Conservation (phyloP, 2,113 vertebrate genomes). For the Poicephalus meyeri region DNA sequence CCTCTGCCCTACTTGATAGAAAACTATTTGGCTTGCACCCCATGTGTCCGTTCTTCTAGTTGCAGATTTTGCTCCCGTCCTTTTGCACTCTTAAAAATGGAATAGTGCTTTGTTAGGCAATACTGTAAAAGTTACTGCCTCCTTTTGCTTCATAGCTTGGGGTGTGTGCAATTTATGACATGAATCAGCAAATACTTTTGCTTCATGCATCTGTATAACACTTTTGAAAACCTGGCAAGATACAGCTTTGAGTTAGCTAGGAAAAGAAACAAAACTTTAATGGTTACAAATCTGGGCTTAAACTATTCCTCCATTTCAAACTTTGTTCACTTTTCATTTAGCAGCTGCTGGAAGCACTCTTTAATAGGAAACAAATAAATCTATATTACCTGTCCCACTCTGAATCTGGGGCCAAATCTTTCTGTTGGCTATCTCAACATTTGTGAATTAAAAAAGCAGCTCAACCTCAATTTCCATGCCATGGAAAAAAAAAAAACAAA, state of each 20-base stretch:
- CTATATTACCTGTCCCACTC: constrained; percentile 17
- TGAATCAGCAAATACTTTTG: not conserved
- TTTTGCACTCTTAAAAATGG: not conserved
- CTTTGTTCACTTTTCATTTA: constrained; percentile 37
- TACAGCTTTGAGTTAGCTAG: not conserved
- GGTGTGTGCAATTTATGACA: not conserved
- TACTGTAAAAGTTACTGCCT: not conserved
- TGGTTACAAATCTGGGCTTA: not conserved
- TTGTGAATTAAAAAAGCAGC: constrained; percentile 13
- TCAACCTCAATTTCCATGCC: not conserved
- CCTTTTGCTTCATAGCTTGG: not conserved
- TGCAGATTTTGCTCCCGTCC: not conserved
- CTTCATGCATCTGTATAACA: not conserved
- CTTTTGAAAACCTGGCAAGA: not conserved
- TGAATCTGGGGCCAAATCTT: not conserved
- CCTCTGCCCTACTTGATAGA: not conserved
- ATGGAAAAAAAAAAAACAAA: not conserved
- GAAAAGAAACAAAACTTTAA: not conserved
- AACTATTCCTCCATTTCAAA: constrained; percentile 12
- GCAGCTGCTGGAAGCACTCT: constrained; percentile 40
- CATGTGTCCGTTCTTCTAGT: not conserved
- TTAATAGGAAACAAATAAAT: constrained; percentile 27
- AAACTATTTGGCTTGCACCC: not conserved
- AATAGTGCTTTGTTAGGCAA: not conserved
- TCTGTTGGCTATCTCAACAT: not conserved